These are phyloP conservation scores for Acinonyx jubatus DNA, from an alignment of 2,113 vertebrate species.

Conservation along the genomic window DNA sequence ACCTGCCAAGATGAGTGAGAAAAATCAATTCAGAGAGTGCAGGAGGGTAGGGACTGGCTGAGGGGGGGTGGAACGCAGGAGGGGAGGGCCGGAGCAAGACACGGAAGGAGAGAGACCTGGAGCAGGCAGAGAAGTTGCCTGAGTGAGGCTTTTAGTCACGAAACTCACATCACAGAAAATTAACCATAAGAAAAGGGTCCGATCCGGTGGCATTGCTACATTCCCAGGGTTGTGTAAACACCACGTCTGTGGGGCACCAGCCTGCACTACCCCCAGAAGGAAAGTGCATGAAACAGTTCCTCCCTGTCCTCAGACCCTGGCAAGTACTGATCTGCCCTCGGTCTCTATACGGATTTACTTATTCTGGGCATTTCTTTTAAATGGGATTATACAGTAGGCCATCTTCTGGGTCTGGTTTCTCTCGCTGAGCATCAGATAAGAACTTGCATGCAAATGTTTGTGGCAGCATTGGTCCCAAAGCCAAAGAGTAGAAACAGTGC, in stretches of 20 bases:
- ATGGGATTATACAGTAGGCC: fast-evolving
- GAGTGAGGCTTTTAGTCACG: neutral
- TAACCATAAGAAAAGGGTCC: neutral
- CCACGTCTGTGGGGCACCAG: neutral
- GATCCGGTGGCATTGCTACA: fast-evolving
- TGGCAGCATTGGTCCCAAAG: neutral
- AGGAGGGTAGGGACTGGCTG: neutral
- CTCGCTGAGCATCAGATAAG: neutral
- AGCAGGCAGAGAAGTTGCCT: neutral
- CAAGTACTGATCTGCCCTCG: neutral
- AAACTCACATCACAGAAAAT: neutral
- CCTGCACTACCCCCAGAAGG: neutral
- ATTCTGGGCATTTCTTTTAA: neutral
- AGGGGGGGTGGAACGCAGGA: neutral
- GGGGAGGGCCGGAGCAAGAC: neutral
- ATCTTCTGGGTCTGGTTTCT: neutral
- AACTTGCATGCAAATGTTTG: fast-evolving
- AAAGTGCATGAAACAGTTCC: neutral
- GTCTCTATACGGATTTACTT: neutral
- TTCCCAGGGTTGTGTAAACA: fast-evolving
- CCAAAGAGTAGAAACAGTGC: neutral
- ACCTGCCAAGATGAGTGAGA: slow-evolving; percentile 52
- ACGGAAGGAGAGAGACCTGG: no score
- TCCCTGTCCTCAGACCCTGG: neutral
- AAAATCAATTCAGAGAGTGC: slow-evolving; percentile 53